Base-by-base conservation (phyloP, 1,140 invertebrate genomes). In the Pogonomyrmex barbatus region DNA sequence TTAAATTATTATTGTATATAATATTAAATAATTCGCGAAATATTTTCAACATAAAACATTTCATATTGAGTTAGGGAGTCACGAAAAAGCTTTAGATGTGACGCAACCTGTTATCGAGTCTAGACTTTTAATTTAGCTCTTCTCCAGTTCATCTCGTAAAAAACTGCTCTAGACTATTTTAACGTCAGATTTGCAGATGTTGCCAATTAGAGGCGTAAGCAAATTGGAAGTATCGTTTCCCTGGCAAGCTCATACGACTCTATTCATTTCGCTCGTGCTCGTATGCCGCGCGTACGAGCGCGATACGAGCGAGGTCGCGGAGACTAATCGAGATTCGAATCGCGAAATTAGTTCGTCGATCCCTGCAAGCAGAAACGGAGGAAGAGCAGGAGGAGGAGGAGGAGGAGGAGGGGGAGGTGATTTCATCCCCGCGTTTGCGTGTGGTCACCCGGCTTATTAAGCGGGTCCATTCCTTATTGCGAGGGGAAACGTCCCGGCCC, bases 381-480 rank as follows among this genome's bases (percentile, higher is more conserved):
- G 39, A 33, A 30, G 39, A n/a, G 8, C 30, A 17, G 10, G 42
- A 24, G 12, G n/a, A 42, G n/a, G 9, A 77, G 39, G n/a, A 12
- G 24, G 12, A 45, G 42, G 36, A 68, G 58, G n/a, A 42, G 78
- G 9, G 45, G 50, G 39, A 33, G 47, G 60, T 36, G 54, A 56
- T 75, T 83, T 83, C 52, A 83, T 83, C 56, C 47, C 45, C 63
- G 68, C 70, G 79, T 87, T 91, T 91, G 91, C 91, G 91, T 92
- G 91, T 92, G 91, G 90, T 92, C 91, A 88, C 68, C 76, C 42
- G 73, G 83, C 84, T 92, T 92, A 92, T 92, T 92, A 90, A 92
- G 71, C 88, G 83, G 78, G 83, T 17, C 85, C 88, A 89, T 91
- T 90, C 85, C 88, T 92, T 86, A 88, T 87, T 79, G 62, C 33